Conservation (phyloP, 2,797 vertebrate genomes). For the Crocidura indochinensis region DNA sequence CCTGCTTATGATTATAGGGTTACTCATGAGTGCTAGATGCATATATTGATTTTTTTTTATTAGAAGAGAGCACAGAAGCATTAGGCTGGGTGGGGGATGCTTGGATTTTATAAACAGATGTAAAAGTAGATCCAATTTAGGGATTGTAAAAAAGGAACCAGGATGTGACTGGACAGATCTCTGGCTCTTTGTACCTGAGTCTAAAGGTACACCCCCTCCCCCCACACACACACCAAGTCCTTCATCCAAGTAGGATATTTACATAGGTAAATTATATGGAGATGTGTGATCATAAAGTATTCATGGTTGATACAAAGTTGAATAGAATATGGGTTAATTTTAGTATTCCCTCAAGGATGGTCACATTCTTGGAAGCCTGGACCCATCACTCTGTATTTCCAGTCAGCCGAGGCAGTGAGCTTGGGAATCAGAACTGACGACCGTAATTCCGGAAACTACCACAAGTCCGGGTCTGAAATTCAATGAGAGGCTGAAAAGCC, state of each 20-base stretch:
- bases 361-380: conserved; percentile 66
- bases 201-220: not conserved
- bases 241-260: not conserved
- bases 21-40: conserved; percentile 77
- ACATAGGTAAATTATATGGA: conserved; percentile 30
- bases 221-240: not conserved
- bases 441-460: conserved; percentile 64
- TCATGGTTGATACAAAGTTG: conserved; percentile 29
- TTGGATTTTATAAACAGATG: conserved; percentile 79
- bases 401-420: conserved; percentile 1
- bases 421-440: conserved; percentile 40
- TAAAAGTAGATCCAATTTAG: conserved; percentile 76
- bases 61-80: conserved; percentile 81
- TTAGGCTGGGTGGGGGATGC: conserved; percentile 64
- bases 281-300: conserved; percentile 53
- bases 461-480: not conserved
- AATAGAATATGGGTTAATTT: conserved; percentile 16
- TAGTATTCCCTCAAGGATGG: conserved; percentile 45
- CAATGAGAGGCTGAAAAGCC: not conserved
- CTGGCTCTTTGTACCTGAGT: conserved; percentile 17
- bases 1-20: conserved; percentile 77
- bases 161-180: not conserved
- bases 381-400: conserved; percentile 46
- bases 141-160: conserved; percentile 27
- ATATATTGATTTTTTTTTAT: conserved; percentile 85